These are phyloP conservation scores for Augochlorella aurata DNA, from an alignment of 2,888 invertebrate genomes.

Conservation along the genomic window DNA sequence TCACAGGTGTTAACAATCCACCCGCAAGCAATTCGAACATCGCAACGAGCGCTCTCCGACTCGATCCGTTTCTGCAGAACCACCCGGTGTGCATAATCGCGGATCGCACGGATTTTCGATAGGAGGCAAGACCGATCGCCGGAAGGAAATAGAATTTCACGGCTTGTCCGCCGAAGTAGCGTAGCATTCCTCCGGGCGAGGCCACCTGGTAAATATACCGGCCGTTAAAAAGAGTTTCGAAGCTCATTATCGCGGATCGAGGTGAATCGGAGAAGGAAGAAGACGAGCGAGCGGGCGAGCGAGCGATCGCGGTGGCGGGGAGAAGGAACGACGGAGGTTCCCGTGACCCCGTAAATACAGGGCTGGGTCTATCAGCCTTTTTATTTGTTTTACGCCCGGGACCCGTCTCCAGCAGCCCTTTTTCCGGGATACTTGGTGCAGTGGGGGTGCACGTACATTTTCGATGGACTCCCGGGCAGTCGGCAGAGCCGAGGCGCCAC, in stretches of 20 bases:
- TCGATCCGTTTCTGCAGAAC: no score
- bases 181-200: constrained; percentile 2
- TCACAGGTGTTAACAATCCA: neutral
- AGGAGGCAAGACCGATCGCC: constrained; percentile 23
- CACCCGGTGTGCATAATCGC: neutral
- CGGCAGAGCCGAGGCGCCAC: constrained; percentile 32
- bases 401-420: neutral
- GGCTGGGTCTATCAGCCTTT: neutral
- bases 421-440: neutral
- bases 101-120: constrained; percentile 30
- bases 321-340: neutral
- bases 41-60: neutral
- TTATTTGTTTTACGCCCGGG: constrained; percentile 18
- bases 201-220: constrained; percentile 14
- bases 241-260: constrained; percentile 56
- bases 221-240: constrained; percentile 51
- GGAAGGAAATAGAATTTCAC: constrained; percentile 49
- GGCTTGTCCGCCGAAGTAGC: neutral
- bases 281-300: neutral
- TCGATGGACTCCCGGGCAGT: constrained; percentile 36
- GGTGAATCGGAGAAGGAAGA: constrained; percentile 19
- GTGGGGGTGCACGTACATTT: constrained; percentile 15
- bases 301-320: neutral
- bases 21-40: neutral
- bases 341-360: constrained; percentile 49